These are phyloP conservation scores for Eristalis intricaria DNA, from an alignment of 2,888 invertebrate species.

Conservation along the genomic window DNA sequence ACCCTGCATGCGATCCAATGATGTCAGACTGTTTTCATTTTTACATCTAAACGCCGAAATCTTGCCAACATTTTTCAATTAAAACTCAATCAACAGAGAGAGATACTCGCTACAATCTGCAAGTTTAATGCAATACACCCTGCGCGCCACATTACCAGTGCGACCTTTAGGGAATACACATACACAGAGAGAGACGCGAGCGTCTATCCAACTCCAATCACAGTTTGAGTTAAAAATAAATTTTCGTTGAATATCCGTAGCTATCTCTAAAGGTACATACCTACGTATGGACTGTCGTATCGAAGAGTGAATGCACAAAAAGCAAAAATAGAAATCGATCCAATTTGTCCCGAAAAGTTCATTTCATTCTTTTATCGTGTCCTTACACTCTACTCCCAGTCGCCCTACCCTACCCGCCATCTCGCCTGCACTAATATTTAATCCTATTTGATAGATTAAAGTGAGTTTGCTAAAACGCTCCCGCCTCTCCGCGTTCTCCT, in stretches of 20 bases:
- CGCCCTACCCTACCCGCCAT: neutral
- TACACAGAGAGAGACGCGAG: neutral
- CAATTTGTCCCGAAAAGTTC: conserved; percentile 37
- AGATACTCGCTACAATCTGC: neutral
- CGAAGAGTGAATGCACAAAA: conserved; percentile 59
- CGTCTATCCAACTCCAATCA: conserved; percentile 17
- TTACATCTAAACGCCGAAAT: neutral
- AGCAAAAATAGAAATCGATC: conserved; percentile 54
- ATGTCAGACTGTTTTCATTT: no score
- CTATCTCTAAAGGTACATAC: neutral
- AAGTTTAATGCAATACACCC: neutral
- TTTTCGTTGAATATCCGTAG: neutral
- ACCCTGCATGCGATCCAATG: no score
- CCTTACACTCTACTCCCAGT: neutral
- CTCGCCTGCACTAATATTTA: conserved; percentile 34
- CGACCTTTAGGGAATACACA: neutral
- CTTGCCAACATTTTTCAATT: neutral
- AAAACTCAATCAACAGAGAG: neutral
- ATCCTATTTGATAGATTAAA: conserved; percentile 62
- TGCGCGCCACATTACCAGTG: neutral
- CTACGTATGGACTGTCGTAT: conserved; percentile 2
- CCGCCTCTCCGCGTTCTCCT: neutral
- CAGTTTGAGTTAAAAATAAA: conserved; percentile 7
- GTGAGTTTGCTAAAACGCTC: conserved; percentile 33
- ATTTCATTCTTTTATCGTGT: conserved; percentile 10